These are phyloP conservation scores for Vollenhovia emeryi DNA, from an alignment of 1,140 invertebrate genomes.

Conservation along the genomic window DNA sequence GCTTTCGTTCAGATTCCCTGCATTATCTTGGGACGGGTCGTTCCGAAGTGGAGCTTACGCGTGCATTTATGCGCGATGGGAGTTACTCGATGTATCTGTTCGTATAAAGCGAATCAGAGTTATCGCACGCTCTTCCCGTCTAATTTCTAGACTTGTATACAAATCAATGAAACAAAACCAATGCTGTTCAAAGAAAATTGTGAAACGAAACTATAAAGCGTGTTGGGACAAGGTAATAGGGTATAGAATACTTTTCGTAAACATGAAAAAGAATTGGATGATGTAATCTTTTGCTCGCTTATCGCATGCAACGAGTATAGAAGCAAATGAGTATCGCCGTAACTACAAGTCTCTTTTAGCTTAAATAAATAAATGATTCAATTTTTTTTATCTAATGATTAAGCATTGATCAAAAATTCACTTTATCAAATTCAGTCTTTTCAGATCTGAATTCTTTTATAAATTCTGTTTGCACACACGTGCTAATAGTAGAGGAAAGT, in stretches of 20 bases:
- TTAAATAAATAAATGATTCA: not conserved
- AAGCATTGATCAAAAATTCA: not conserved
- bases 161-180: not conserved
- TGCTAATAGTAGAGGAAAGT: too few species aligned
- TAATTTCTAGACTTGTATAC: too few species aligned
- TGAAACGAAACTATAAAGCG: not conserved
- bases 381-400: not conserved
- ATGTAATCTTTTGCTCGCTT: not conserved
- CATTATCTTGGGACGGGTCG: slow-evolving; percentile 21
- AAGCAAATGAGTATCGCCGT: not conserved
- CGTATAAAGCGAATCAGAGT: not conserved
- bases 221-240: not conserved
- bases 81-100: not conserved
- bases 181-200: not conserved
- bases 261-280: not conserved
- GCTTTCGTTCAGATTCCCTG: slow-evolving; percentile 41
- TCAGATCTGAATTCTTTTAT: not conserved
- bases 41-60: slow-evolving; percentile 25
- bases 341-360: not conserved
- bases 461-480: not conserved
- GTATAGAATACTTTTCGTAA: not conserved
- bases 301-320: not conserved
- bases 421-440: not conserved
- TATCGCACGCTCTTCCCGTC: not conserved
- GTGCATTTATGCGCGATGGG: slow-evolving; percentile 12